Evolutionary conservation across 1,140 invertebrate species (phyloP), one percentile per base, ranked within the genome.

Genomic region (Drosophila rhopaloa): DNA sequence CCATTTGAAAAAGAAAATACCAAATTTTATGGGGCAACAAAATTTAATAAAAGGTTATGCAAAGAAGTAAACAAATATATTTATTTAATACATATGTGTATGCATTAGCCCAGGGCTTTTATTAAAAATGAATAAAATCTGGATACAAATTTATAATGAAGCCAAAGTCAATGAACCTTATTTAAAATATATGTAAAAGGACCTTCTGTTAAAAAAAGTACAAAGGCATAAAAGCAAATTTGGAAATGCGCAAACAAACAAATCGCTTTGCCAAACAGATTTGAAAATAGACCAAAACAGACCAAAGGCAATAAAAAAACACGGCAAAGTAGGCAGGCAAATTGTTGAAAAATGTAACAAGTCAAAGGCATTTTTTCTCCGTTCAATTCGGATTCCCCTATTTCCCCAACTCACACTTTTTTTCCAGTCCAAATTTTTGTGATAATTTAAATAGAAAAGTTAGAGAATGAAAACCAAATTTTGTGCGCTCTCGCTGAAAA

Each of bases 291-390:
- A 73, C 50, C 41, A 60, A 67, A 75, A 53, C 70, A 76, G 74
- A 65, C 41, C 38, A 38, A 76, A 75, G 11, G 53, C 71, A 57
- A 58, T 38, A 76, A 76, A 76, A 66, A 55, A 61, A 37, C 63
- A 11, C 24, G 37, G n/a, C 13, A 68, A 61, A 68, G 35, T 43
- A 66, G 32, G 47, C n/a, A 48, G 37, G 44, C 19, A 38, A 66
- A 66, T 46, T 66, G 61, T 68, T 68, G 47, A 37, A 66, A 68
- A 68, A 68, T 68, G 65, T 68, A 68, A 68, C 65, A 68, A 68
- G 60, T 68, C 65, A 68, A 68, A 68, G 61, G 65, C 66, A 68
- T 66, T 68, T 68, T 68, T 68, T 32, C 60, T 9, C 27, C 65
- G 47, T 67, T 27, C 14, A 60, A 38, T 40, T 50, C 43, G 35